Evolutionary conservation across 35 echinoderm and acorn worm species (phyloP), one percentile per base, ranked within the genome.

Genomic region (Apostichopus parvimensis): DNA sequence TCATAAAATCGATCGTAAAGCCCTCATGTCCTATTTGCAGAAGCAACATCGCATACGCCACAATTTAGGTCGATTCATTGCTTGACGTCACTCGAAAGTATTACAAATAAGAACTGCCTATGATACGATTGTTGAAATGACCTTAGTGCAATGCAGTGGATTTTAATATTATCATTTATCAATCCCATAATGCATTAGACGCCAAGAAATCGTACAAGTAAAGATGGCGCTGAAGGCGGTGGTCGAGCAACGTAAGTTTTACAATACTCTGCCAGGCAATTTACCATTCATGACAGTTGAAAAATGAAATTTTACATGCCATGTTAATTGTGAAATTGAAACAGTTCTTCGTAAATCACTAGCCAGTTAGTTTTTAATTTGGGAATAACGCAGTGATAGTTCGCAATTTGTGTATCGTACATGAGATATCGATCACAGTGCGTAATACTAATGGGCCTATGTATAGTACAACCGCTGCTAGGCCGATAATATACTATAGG

Each of bases 151-250:
- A 45, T 45, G 34, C 34, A 45, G 34, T 58, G 57, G 81, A 84
- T 60, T 84, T 88, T 88, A 65, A 65, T 65, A 55, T 65, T 18
- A 72, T 88, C 28, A 25, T 18, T 65, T 18, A 72, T 88, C 28
- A 25, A 88, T 88, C 86, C 86, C 86, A 88, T 53, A 88, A 88
- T 88, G 86, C 86, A 88, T 12, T 88, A 66, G 57, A 71, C 58
- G 28, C 9, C 15, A 15, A 22, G 7, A 53, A 34, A 73, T 73
- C 12, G 62, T 7, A 88, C 9, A 87, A 90, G 93, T 89, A 87
- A 95, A 95, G 87, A 95, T 95, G 94, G 94, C 94, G 94, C 83
- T 95, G 75, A 95, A 95, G 94, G 94, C 94, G 94, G 92, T 95
- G 94, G 94, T 95, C 88, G 79, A 85, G 71, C 79, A 95, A 93